Conservation (phyloP, 2,113 vertebrate species). For the Arenaria interpres region DNA sequence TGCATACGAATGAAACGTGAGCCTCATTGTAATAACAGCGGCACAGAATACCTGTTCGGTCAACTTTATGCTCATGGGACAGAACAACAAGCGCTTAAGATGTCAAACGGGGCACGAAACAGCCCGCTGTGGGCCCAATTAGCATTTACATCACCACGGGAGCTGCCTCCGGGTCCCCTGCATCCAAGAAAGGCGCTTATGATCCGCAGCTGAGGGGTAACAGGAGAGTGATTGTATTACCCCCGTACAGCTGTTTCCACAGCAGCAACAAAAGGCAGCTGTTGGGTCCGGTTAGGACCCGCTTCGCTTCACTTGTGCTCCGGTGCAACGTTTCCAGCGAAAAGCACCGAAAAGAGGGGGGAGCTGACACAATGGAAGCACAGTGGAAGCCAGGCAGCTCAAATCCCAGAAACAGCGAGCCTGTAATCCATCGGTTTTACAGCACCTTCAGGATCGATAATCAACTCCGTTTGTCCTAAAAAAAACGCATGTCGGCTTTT, state of each 20-base stretch:
- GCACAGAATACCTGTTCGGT: not conserved
- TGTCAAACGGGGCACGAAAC: conserved; percentile 13
- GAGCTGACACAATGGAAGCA: conserved; percentile 36
- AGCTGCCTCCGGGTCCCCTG: not conserved
- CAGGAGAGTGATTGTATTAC: conserved; percentile 39
- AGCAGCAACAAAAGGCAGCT: conserved; percentile 60
- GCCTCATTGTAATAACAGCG: not conserved
- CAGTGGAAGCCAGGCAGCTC: conserved; percentile 39
- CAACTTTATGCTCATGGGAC: not conserved
- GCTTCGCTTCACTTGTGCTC: conserved; percentile 34
- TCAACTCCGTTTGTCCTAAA: not conserved
- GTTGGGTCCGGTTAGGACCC: conserved; percentile 17
- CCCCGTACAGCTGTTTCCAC: conserved; percentile 50
- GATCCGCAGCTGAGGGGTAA: conserved; percentile 3
- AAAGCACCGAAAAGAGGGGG: not conserved
- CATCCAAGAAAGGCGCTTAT: conserved; percentile 35
- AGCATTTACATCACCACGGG: conserved; percentile 30
- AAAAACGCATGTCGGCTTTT: not conserved
- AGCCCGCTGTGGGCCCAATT: not conserved
- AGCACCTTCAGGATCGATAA: conserved; percentile 35
- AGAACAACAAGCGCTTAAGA: conserved; percentile 15
- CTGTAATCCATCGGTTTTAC: conserved; percentile 44
- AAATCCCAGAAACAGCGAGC: conserved; percentile 1
- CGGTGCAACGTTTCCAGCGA: conserved; percentile 1
- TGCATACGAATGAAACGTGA: not conserved